Evolutionary conservation across 2,888 invertebrate species (phyloP), one percentile per base, ranked within the genome.

Genomic region (Platycheirus albimanus): DNA sequence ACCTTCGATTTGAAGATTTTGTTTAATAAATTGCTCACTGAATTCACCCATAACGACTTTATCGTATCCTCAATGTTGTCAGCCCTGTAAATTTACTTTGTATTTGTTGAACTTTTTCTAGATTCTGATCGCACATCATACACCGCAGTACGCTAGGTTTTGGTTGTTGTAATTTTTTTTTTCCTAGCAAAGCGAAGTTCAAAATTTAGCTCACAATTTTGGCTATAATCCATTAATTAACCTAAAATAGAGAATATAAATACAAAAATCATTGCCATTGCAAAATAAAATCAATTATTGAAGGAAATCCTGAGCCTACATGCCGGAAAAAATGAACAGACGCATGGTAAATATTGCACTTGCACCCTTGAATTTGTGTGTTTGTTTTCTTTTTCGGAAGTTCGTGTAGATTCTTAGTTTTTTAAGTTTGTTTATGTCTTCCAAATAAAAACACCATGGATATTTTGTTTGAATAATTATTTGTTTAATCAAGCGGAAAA

Each of bases 301-400:
- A 24, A 72, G 19, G 51, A 51, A 63, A 69, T 74, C 69, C 24
- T 33, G 38, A 67, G 58, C 69, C 56, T 83, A 58, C 69, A 83
- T 83, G 83, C 83, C 83, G 69, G 83, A 83, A 58, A 83, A 78
- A 78, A 83, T 83, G 83, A 79, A 66, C 70, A 74, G 84, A 79
- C 84, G 84, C 74, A 79, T 84, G 84, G 84, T 84, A 84, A 83
- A 70, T 72, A 58, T 30, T n/a, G n/a, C n/a, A n/a, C n/a, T n/a
- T n/a, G n/a, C n/a, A n/a, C n/a, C 24, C 7, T 47, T 36, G 0
- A 66, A 64, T 64, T 63, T 6, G 28, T 51, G 17, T 71, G 33
- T 64, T 56, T 51, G 19, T 47, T 28, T 20, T 20, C 4, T 33
- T 58, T 28, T 47, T 17, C n/a, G 30, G 6, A 33, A 33, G 7